Evolutionary conservation across 2,797 vertebrate species (phyloP), one percentile per base, ranked within the genome.

Genomic region (Acanthurus lineatus): DNA sequence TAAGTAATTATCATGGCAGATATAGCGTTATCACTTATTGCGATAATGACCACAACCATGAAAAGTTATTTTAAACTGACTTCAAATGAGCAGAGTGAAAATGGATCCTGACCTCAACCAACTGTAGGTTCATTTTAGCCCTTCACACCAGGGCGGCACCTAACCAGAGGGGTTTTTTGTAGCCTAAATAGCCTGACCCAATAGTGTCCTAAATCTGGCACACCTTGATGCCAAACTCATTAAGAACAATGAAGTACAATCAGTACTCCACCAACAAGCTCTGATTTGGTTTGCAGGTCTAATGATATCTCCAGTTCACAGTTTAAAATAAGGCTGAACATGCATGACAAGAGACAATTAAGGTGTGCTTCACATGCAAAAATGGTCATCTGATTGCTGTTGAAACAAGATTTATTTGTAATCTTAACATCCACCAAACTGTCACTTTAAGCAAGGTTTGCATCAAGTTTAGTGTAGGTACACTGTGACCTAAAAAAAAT

Each of bases 181-280:
- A 15, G 16, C 52, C 40, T 32, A 56, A 45, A n/a, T 56, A 17
- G 66, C 1, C 42, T 47, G 22, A 68, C 40, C 51, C 22, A 54
- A 6, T 20, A 14, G 40, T 69, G 66, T 56, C 11, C 42, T 68
- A n/a, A 69, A 45, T 69, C 25, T 56, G 66, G 42, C 22, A 40
- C 66, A 67, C 51, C 22, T 54, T 25, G 53, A 15, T 57, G 66
- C 66, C 52, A 28, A 28, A 45, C 4, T 28, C 40, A 32, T 57
- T 42, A 69, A 56, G 17, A 57, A 69, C n/a, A 40, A 15, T 32
- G 9, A 14, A 64, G 10, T 17, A 64, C 25, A 64, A 35, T 49
- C 45, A 35, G 45, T 49, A 5, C 47, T 15, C 19, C 35, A 28
- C 47, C 28, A 65, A 9, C 49, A 20, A 45, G 40, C 52, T 9